These are phyloP conservation scores for Daktulosphaira vitifoliae DNA, from an alignment of 1,140 invertebrate species.

Conservation along the genomic window DNA sequence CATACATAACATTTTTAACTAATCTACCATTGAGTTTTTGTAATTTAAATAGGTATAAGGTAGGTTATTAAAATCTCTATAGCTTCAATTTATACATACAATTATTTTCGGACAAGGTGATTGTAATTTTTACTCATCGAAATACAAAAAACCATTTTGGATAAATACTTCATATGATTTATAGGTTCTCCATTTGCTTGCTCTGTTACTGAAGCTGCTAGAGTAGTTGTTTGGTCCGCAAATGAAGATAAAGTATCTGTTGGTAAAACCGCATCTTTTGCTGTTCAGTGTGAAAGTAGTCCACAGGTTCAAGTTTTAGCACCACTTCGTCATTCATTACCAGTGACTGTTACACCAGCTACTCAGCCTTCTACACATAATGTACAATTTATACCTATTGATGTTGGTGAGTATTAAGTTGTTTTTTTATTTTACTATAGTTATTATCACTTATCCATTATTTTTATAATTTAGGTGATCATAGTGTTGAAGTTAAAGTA, in stretches of 20 bases:
- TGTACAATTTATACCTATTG: slow-evolving; percentile 74
- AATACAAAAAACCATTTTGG: slow-evolving; percentile 26
- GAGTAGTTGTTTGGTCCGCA: slow-evolving; percentile 55
- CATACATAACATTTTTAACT: too few species aligned
- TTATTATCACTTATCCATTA: slow-evolving; percentile 32
- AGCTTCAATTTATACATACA: too few species aligned
- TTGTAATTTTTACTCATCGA: too few species aligned
- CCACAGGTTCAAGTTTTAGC: slow-evolving; percentile 68
- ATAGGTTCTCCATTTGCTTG: slow-evolving; percentile 65
- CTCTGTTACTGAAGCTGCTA: slow-evolving; percentile 59
- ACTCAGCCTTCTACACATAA: slow-evolving; percentile 47
- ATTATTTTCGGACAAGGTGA: too few species aligned
- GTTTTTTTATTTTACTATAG: slow-evolving; percentile 12
- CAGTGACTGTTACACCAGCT: slow-evolving; percentile 52
- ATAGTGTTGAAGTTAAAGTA: slow-evolving; percentile 82
- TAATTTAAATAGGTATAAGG: too few species aligned
- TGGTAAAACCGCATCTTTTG: slow-evolving; percentile 70
- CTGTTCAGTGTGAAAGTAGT: slow-evolving; percentile 64
- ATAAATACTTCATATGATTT: slow-evolving; percentile 60
- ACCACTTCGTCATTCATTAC: slow-evolving; percentile 57
- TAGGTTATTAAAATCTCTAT: too few species aligned
- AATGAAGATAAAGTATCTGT: slow-evolving; percentile 89
- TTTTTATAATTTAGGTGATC: slow-evolving; percentile 54
- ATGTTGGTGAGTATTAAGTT: slow-evolving; percentile 61
- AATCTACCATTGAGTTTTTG: too few species aligned